These are phyloP conservation scores for Odontocolon sp. DNA, from an alignment of 2,888 invertebrate genomes.

Conservation along the genomic window DNA sequence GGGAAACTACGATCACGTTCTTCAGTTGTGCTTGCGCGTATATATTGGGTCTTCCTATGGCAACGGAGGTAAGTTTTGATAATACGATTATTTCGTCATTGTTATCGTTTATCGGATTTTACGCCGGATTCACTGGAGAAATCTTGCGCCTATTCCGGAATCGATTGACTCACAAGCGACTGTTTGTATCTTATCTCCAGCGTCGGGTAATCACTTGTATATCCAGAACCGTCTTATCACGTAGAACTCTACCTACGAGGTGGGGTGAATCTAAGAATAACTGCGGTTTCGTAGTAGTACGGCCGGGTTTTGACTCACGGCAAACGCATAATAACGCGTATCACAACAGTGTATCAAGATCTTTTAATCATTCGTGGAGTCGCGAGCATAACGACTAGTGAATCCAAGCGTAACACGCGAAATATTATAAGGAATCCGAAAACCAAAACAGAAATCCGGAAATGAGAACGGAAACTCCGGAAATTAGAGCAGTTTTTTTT, in stretches of 20 bases:
- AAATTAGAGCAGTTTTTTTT: too few species aligned
- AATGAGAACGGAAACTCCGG: too few species aligned
- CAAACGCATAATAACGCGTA: constrained; percentile 30
- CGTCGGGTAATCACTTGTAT: constrained; percentile 35
- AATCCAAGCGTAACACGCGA: background rate
- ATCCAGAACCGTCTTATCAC: constrained; percentile 52
- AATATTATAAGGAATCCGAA: too few species aligned
- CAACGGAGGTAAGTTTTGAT: constrained; percentile 88
- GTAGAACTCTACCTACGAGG: constrained; percentile 32
- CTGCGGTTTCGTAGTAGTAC: constrained; percentile 2
- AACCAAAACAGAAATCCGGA: too few species aligned
- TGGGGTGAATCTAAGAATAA: constrained; percentile 39
- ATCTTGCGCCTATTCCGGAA: constrained; percentile 16
- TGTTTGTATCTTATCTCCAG: constrained; percentile 47
- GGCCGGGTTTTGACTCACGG: constrained; percentile 46
- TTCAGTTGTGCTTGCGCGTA: constrained; percentile 92
- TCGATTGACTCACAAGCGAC: constrained; percentile 35
- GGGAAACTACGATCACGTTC: constrained; percentile 92
- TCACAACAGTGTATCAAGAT: constrained; percentile 29
- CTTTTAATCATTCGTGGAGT: constrained; percentile 38
- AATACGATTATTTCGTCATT: background rate
- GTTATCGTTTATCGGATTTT: constrained; percentile 5
- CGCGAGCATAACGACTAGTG: constrained; percentile 4
- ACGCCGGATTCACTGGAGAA: background rate
- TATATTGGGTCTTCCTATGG: constrained; percentile 91